Evolutionary conservation across 2,113 vertebrate genomes (phyloP).

Genomic region (human): DNA sequence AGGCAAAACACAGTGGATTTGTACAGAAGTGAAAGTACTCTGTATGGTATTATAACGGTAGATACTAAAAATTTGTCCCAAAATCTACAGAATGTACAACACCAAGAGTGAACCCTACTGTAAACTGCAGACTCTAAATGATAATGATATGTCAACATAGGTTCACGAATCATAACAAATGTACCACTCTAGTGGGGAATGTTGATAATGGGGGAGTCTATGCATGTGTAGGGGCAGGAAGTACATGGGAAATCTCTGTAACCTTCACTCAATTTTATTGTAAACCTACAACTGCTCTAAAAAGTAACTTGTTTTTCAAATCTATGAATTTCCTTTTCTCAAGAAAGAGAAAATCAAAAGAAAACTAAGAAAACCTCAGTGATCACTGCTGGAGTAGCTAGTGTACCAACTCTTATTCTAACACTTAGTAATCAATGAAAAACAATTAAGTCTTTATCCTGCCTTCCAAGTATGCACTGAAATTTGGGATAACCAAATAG

Average conservation of each 20-base stretch:
- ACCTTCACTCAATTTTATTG: background rate
- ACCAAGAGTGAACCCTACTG: background rate
- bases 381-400: background rate
- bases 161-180: background rate
- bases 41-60: background rate
- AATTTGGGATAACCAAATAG: background rate
- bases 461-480: background rate
- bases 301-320: background rate
- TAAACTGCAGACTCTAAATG: background rate
- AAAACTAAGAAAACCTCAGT: background rate
- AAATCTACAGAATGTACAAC: background rate
- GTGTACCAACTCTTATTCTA: background rate
- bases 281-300: background rate
- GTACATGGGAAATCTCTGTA: background rate
- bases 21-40: background rate
- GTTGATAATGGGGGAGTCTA: background rate
- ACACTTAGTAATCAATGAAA: background rate
- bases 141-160: background rate
- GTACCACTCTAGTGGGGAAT: background rate
- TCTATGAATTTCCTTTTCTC: background rate
- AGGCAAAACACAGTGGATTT: background rate
- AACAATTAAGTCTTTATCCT: background rate
- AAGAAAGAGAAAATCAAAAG: conserved; percentile 17
- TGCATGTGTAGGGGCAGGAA: background rate
- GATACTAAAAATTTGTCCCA: background rate